Base-by-base conservation (phyloP, 2,888 invertebrate genomes). In the Physocephala rufipes region DNA sequence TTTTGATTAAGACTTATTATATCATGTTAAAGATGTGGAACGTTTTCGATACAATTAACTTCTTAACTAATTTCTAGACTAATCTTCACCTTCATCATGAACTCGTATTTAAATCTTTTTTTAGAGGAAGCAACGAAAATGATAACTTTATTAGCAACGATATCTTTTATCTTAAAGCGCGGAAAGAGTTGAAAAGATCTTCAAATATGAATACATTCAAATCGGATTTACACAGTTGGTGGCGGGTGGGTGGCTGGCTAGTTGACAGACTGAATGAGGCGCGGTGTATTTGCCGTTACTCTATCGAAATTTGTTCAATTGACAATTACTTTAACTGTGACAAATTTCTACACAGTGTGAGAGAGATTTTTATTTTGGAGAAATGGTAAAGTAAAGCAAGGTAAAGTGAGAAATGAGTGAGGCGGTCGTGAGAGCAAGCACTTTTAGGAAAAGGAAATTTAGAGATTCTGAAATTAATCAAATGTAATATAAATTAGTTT, bases 41-140 rank as follows among this genome's bases (percentile, higher is more conserved):
- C 49, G 19, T 49, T n/a, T 49, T 3, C 3, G 16, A n/a, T 49
- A 13, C 49, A 7, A 49, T 2, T n/a, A 15, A n/a, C 49, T 19
- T n/a, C 49, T 26, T 58, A 16, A 12, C 13, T 28, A 16, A 58
- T 13, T 5, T 28, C 58, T 26, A 58, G 28, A 58, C 58, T 58
- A 58, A 58, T 26, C 28, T 26, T 28, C 21, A 24, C 24, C 24
- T 58, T 15, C 28, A 58, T 9, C 9, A 2, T n/a, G 26, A 19
- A 21, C 63, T 63, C 63, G 63, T 63, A 63, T 63, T 63, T 63
- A 63, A 45, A 63, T 63, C 45, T 47, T 63, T 63, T 62, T 19
- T 58, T 26, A 53, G 5, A 58, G 58, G 58, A 58, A 58, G 58
- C 58, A 58, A 28, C 58, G 12, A 7, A 1, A 9, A 43, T 4